Conservation (phyloP, 1,140 invertebrate genomes). For the Sesamia nonagrioides region DNA sequence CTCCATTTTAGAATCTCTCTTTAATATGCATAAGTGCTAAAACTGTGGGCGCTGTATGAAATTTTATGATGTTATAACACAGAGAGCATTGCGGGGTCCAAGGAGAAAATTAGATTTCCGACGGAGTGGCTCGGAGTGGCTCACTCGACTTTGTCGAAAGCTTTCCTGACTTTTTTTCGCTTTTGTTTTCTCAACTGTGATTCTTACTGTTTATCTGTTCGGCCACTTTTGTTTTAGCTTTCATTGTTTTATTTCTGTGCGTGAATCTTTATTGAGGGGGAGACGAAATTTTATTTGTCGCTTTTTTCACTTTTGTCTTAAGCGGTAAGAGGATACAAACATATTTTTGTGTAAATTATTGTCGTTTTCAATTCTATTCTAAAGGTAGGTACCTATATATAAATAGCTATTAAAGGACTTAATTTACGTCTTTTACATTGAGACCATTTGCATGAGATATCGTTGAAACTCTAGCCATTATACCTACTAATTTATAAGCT, state of each 20-base stretch:
- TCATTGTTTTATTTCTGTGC: conserved; percentile 71
- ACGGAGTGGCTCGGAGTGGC: conserved; percentile 70
- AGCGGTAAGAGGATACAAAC: conserved; percentile 31
- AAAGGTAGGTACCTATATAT: background rate
- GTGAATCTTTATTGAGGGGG: conserved; percentile 63
- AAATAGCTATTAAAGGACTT: background rate
- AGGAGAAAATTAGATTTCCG: conserved; percentile 84
- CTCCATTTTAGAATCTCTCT: conserved; percentile 63
- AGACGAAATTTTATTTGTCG: conserved; percentile 52
- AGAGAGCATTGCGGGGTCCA: conserved; percentile 61
- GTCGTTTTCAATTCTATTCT: background rate
- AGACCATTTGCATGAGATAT: background rate
- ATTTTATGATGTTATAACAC: conserved; percentile 72
- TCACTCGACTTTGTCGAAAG: conserved; percentile 77
- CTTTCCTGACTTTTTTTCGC: conserved; percentile 60
- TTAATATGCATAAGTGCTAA: conserved; percentile 75
- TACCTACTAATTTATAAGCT: background rate
- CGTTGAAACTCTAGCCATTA: too few species aligned
- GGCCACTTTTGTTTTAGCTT: conserved; percentile 72
- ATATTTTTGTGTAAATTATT: conserved; percentile 39
- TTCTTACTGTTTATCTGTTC: conserved; percentile 72
- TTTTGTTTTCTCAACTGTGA: conserved; percentile 65
- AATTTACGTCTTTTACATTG: background rate
- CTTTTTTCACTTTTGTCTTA: conserved; percentile 42
- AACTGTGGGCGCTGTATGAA: conserved; percentile 61